Evolutionary conservation across 2,797 vertebrate species (phyloP), one percentile per base, ranked within the genome.

Genomic region (Pterois miles): DNA sequence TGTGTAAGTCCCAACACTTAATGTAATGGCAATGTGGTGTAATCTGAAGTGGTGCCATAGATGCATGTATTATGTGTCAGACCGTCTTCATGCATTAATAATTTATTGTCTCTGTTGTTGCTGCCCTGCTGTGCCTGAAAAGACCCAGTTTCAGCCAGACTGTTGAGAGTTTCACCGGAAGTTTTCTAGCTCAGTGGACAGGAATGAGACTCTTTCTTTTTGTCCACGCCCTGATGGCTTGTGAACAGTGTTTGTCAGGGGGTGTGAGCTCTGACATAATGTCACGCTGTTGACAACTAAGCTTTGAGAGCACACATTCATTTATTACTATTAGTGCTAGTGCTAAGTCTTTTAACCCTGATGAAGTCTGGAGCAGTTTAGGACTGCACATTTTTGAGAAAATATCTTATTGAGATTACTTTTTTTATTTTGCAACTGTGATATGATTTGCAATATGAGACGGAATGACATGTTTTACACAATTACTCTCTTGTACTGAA

Each of bases 101-200:
- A 58, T 70, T 50, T 18, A 63, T 3, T 53, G 70, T 69, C 16
- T 65, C 50, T 33, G 60, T n/a, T 23, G 29, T 38, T 20, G 34
- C 25, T n/a, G 29, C 34, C 0, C 27, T 16, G 18, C 48, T 43
- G 1, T 34, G 20, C 20, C 53, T 53, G 6, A 33, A 27, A 31
- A n/a, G 20, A 50, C 50, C 13, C 34, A 62, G 86, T 91, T 83
- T 91, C 86, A 83, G 57, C 3, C 14, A 4, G 23, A 7, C 16
- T 1, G 48, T n/a, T 13, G 20, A 63, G 23, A 50, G 88, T 93
- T 91, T 92, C 92, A 79, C 78, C 18, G 4, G 52, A 90, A 77
- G 80, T 74, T 52, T 76, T 57, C 36, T 74, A 36, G 3, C 73
- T 82, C 75, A 81, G 64, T 74, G 38, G 25, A 52, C 34, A 62